Evolutionary conservation across 1,140 invertebrate genomes (phyloP).

Genomic region (Argopecten irradians): DNA sequence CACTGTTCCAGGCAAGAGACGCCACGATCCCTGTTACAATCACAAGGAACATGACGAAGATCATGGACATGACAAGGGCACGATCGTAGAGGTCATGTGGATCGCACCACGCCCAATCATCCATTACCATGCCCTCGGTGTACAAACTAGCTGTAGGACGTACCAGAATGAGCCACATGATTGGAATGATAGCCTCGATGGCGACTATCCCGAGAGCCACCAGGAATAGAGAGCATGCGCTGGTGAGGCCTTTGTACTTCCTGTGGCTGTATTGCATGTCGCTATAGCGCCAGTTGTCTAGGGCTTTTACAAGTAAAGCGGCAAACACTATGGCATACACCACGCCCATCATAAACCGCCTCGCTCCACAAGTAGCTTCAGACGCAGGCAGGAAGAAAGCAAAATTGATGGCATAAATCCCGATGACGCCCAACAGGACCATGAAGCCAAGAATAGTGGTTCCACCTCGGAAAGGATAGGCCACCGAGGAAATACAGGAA

Average conservation of each 20-base stretch:
- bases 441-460: constrained; percentile 78
- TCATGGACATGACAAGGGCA: constrained; percentile 77
- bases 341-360: constrained; percentile 75
- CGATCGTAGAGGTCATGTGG: constrained; percentile 74
- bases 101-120: constrained; percentile 72
- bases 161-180: constrained; percentile 68
- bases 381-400: constrained; percentile 78
- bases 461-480: constrained; percentile 76
- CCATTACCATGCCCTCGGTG: constrained; percentile 32
- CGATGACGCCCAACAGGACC: constrained; percentile 77
- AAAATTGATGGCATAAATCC: constrained; percentile 78
- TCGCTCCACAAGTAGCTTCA: constrained; percentile 74
- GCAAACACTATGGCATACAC: constrained; percentile 78
- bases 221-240: constrained; percentile 74
- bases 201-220: constrained; percentile 74
- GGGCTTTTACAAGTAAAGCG: constrained; percentile 77
- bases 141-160: constrained; percentile 60
- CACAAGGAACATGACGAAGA: constrained; percentile 78
- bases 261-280: constrained; percentile 62
- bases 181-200: constrained; percentile 74
- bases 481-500: constrained; percentile 77
- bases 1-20: constrained; percentile 75
- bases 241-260: constrained; percentile 66
- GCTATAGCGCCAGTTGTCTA: constrained; percentile 76
- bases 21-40: constrained; percentile 76